Conservation (phyloP, 2,797 vertebrate species). For the Malurus leucopterus region DNA sequence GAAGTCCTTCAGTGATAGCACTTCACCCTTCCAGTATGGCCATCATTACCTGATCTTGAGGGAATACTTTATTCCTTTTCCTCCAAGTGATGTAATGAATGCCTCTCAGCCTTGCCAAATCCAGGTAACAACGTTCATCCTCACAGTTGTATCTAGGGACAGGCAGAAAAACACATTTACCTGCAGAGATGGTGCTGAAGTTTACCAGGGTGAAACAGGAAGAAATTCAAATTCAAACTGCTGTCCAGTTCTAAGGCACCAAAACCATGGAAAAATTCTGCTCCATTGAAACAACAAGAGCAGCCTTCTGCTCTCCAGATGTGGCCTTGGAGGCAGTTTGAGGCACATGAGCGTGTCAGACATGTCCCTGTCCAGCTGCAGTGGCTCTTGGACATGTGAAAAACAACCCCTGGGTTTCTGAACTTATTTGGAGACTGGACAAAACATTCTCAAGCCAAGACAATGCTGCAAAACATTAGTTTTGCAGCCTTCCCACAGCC, state of each 20-base stretch:
- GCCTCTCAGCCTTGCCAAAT: constrained; percentile 92
- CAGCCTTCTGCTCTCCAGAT: neutral
- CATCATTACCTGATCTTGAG: constrained; percentile 88
- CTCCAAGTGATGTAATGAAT: constrained; percentile 91
- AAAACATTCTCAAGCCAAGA: neutral
- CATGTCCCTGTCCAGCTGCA: neutral
- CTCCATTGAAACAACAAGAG: neutral
- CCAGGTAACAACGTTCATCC: constrained; percentile 93
- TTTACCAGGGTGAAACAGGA: neutral
- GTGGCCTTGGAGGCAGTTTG: neutral
- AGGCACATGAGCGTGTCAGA: neutral
- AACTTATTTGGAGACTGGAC: neutral
- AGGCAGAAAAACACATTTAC: neutral
- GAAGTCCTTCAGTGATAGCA: neutral
- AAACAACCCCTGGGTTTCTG: neutral
- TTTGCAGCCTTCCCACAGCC: neutral
- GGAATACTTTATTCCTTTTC: constrained; percentile 88
- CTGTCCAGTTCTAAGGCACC: neutral
- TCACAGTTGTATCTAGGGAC: constrained; percentile 92
- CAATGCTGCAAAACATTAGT: neutral
- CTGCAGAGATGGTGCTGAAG: neutral
- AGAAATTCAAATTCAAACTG: neutral
- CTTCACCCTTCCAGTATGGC: neutral
- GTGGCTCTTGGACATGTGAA: neutral
- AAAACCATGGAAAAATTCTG: neutral